phyloP scores from a whole-genome alignment of 92 coral and sea anemone genomes.

The Heteractis magnifica region DNA sequence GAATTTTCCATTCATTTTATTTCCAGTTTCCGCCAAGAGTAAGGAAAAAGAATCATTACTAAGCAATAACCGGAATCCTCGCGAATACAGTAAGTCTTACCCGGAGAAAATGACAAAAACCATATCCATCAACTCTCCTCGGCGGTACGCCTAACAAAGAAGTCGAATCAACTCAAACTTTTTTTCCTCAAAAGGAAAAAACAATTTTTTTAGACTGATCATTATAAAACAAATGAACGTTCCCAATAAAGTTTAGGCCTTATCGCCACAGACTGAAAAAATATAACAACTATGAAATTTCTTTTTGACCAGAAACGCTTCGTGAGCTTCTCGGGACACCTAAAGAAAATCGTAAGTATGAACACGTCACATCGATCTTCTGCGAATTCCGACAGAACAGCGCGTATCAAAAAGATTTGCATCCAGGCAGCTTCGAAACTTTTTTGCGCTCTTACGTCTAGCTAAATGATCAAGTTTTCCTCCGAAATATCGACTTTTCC shows the following conservation, averaged over 20 bases:
- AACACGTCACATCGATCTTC: too few relatives aligned
- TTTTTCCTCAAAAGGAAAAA: too few relatives aligned
- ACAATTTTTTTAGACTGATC: too few relatives aligned
- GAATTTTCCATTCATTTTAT: background rate
- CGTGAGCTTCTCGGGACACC: conserved; percentile 78
- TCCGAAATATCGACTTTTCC: too few relatives aligned
- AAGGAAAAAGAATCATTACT: conserved; percentile 27
- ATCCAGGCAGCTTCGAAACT: too few relatives aligned
- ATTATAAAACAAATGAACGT: too few relatives aligned
- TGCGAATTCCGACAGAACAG: too few relatives aligned
- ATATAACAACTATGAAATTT: background rate
- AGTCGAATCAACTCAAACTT: too few relatives aligned
- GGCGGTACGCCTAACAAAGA: background rate
- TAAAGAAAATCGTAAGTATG: conserved; percentile 82
- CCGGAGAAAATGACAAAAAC: background rate
- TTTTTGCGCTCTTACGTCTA: too few relatives aligned
- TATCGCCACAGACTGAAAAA: background rate
- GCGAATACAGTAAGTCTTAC: conserved; percentile 61
- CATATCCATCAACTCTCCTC: background rate
- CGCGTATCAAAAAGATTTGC: too few relatives aligned
- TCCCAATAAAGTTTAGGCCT: too few relatives aligned
- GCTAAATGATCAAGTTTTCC: too few relatives aligned
- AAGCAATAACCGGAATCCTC: conserved; percentile 52
- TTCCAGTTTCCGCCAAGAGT: conserved; percentile 7
- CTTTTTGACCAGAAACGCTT: conserved; percentile 51